Evolutionary conservation across 2,797 vertebrate genomes (phyloP), one percentile per base, ranked within the genome.

Genomic region (Hoplostethus mediterraneus): DNA sequence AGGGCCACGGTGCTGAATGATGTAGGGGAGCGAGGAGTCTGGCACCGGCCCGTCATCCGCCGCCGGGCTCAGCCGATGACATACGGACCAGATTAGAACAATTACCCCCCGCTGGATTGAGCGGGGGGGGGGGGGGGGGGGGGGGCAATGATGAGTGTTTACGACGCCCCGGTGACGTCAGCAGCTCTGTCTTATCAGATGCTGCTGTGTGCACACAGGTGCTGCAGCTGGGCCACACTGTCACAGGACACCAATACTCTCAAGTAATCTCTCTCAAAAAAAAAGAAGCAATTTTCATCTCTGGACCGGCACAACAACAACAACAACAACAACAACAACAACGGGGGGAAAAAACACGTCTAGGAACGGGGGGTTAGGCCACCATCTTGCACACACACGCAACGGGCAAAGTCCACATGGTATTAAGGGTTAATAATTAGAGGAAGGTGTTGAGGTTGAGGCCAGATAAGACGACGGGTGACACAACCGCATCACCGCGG

Each of bases 111-210:
- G 73, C 63, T 70, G 62, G 77, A 82, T 82, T 69, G 56, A 68
- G 58, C 10, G 12, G 58, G 25, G 73, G 28, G 73, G 88, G 73
- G 28, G 73, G 88, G n/a, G n/a, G 12, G 58, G 25, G 12, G 58
- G 25, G 73, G 28, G 73, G 88, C 76, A 79, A 88, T 71, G 57
- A 62, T 11, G 76, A 54, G 68, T 54, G 33, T 83, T 82, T 63
- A 71, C 30, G 2, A 62, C n/a, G 71, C 49, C 45, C 55, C 17
- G 58, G 61, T 73, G 82, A 69, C 54, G 74, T 72, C 49, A 75
- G 62, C 57, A 40, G 62, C 64, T 16, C 66, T 62, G 69, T 60
- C 71, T 42, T 42, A 55, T 88, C 77, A 45, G 67, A 79, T 67
- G 71, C 73, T 58, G 70, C 75, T 8, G 67, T 64, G 63, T 55